Evolutionary conservation across 2,888 invertebrate species (phyloP), one percentile per base, ranked within the genome.

Genomic region (Embidobia sp.): DNA sequence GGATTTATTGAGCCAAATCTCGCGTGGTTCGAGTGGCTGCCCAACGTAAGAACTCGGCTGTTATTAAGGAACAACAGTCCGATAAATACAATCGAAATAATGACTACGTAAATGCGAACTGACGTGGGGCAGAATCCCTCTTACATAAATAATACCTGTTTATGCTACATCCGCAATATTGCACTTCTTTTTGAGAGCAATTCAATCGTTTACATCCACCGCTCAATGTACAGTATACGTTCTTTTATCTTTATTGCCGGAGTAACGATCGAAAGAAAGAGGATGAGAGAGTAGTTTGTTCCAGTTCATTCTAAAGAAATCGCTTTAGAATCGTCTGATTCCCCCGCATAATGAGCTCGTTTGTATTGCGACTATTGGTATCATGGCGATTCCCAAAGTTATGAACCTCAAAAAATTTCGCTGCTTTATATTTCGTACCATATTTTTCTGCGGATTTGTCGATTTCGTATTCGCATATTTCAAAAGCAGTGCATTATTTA

Each of bases 341-440:
- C 59, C 6, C 74, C 66, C 67, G 82, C 79, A 83, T 84, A 84
- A 85, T 83, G 82, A 84, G 83, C 83, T 83, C 81, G 79, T 84
- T 84, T 83, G 82, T 84, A 84, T 82, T 81, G 81, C 79, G 74
- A 80, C 80, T 82, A 83, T 81, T 80, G 82, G 77, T 76, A 72
- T 64, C 51, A 55, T 42, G 57, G 29, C 35, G 53, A 61, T 16
- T 44, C 35, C 31, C 26, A 40, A 49, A 57, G 15, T 49, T 49
- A 67, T 61, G 31, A 31, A 35, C 33, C 31, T 51, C 0, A 44
- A 61, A 66, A 55, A n/a, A n/a, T n/a, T n/a, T n/a, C n/a, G n/a
- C n/a, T n/a, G n/a, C n/a, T n/a, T n/a, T n/a, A n/a, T n/a, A n/a
- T n/a, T n/a, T n/a, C n/a, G n/a, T n/a, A n/a, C n/a, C n/a, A n/a